Conservation (phyloP, 2,113 vertebrate species). For the Nothocercus nigrocapillus region DNA sequence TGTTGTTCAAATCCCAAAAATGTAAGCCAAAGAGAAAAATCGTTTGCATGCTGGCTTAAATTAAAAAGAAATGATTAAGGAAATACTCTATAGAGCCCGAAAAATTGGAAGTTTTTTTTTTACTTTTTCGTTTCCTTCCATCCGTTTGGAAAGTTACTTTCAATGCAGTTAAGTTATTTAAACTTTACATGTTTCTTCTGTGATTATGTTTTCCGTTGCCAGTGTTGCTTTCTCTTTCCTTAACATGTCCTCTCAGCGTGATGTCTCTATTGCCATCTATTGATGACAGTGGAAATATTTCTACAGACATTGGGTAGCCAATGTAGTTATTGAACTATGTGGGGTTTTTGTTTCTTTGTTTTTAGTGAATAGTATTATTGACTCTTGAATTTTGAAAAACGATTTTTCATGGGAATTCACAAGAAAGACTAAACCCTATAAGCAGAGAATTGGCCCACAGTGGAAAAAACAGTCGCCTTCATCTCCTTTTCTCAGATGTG, state of each 20-base stretch:
- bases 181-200: background rate
- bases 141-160: conserved; percentile 55
- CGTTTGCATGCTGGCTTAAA: conserved; percentile 31
- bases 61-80: background rate
- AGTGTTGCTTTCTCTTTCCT: background rate
- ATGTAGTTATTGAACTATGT: background rate
- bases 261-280: background rate
- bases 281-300: background rate
- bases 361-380: background rate
- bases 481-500: background rate
- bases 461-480: background rate
- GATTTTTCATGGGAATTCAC: background rate
- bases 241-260: background rate
- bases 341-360: background rate
- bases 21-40: background rate
- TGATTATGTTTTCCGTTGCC: background rate
- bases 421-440: background rate
- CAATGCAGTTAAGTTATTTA: conserved; percentile 28
- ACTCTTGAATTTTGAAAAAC: background rate
- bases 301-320: background rate
- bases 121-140: background rate
- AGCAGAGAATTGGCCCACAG: background rate
- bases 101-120: background rate
- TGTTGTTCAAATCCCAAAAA: background rate
- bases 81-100: background rate